Evolutionary conservation across 2,797 vertebrate genomes (phyloP).

Genomic region (Eulemur rubriventer): DNA sequence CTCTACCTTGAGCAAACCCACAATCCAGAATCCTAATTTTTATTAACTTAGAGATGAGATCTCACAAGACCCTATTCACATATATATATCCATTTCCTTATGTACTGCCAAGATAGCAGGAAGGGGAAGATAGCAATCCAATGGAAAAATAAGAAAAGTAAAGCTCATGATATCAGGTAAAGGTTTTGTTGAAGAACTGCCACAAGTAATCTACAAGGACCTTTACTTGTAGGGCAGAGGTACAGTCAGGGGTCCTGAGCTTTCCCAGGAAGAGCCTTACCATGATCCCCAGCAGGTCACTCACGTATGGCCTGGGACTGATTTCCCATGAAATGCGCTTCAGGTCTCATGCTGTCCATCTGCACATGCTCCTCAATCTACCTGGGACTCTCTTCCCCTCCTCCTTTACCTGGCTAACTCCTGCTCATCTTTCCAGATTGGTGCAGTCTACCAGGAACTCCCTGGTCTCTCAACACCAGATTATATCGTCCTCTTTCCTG

Average conservation of each 20-base stretch:
- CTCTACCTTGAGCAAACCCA: background rate
- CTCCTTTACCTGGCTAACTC: background rate
- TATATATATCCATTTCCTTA: background rate
- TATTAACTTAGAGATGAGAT: background rate
- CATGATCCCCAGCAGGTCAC: background rate
- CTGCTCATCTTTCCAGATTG: background rate
- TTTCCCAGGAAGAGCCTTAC: background rate
- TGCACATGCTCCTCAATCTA: background rate
- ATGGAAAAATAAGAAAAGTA: background rate
- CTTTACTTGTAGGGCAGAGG: background rate
- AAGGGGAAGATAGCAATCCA: background rate
- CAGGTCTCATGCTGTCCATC: background rate
- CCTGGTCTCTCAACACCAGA: background rate
- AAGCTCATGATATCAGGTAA: background rate
- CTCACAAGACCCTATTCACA: background rate
- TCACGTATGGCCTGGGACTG: background rate
- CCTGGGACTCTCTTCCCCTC: background rate
- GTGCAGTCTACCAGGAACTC: background rate
- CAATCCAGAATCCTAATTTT: background rate
- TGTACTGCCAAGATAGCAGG: background rate
- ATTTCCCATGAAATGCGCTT: background rate
- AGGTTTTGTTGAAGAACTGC: background rate
- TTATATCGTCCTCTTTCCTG: background rate
- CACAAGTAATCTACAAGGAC: background rate
- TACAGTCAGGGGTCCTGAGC: background rate